Base-by-base conservation (phyloP, 2,113 vertebrate genomes). In the Mobula birostris region DNA sequence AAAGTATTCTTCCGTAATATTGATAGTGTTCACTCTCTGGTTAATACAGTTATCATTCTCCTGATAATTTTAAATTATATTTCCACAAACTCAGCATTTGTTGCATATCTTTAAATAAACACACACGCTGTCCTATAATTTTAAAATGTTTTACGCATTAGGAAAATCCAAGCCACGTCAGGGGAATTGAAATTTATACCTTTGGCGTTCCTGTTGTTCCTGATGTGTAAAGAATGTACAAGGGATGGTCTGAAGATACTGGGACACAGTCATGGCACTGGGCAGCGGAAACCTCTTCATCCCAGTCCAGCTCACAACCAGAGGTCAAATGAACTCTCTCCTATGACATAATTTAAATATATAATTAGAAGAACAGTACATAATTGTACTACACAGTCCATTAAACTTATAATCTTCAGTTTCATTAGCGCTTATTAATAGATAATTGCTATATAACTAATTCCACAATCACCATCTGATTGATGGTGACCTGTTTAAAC, bases 211-310 rank as follows among this genome's bases (percentile, higher is more conserved):
- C 99, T 0, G 98, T 99, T 94, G 99, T 99, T 91, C 98, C 99
- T 6, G 99, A 99, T 3, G 99, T 99, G 95, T 99, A 99, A 24
- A 99, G 98, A 95, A 99, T 97, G 77, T 99, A 99, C 66, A 99
- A 96, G 0, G 98, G 99, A 94, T 99, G 98, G 94, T 97, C 96
- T 24, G 98, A 98, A 77, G 97, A 96, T 63, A 99, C 95, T 0
- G 98, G 94, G 27, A 99, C 97, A 94, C 98, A 99, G 80, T 98
- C 97, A 5, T 97, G 98, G 0, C 95, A 96, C 1, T 94, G 95
- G 92, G 98, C 98, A 83, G 96, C 96, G 70, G 96, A 96, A 96
- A 99, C 97, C 95, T 99, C 98, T 95, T 99, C 97, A 11, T 98
- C 97, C 98, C 98, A 99, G 94, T 99, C 98, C 93, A 99, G 97